These are phyloP conservation scores for Harpalus rubripes DNA, from an alignment of 2,888 invertebrate genomes.

Conservation along the genomic window DNA sequence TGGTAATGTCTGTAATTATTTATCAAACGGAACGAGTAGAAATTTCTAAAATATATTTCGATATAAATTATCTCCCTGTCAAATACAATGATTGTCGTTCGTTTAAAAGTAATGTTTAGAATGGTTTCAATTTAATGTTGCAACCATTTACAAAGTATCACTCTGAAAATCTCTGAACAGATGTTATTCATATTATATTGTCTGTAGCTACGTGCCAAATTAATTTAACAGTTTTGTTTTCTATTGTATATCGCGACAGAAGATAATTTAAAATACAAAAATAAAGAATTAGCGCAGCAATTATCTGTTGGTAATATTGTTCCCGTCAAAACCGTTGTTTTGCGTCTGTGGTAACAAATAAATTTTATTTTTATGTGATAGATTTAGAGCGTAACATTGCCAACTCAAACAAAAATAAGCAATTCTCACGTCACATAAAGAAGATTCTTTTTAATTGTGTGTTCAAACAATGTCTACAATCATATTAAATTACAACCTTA, in stretches of 20 bases:
- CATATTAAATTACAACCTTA: background rate
- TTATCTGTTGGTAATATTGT: conserved; percentile 54
- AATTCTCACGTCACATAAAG: conserved; percentile 42
- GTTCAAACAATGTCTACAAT: conserved; percentile 33
- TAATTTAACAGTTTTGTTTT: conserved; percentile 33
- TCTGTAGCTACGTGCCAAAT: conserved; percentile 4
- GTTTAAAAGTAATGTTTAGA: background rate
- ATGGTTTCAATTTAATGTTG: background rate
- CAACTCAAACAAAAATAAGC: conserved; percentile 54
- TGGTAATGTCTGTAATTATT: too few relatives aligned
- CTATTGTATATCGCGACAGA: conserved; percentile 25
- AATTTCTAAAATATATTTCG: too few relatives aligned
- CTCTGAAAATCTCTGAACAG: background rate
- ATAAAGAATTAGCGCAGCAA: conserved; percentile 40
- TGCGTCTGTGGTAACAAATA: conserved; percentile 48
- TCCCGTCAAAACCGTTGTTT: conserved; percentile 48
- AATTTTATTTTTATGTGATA: conserved; percentile 58
- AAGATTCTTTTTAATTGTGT: conserved; percentile 52
- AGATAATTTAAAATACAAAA: conserved; percentile 12
- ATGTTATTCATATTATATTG: conserved; percentile 34
- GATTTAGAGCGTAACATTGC: conserved; percentile 49
- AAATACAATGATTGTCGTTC: background rate
- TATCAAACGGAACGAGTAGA: too few relatives aligned
- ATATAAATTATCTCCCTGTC: background rate
- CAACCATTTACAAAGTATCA: background rate